Evolutionary conservation across 1,140 invertebrate genomes (phyloP).

Genomic region (Druon quercuslanigerum): DNA sequence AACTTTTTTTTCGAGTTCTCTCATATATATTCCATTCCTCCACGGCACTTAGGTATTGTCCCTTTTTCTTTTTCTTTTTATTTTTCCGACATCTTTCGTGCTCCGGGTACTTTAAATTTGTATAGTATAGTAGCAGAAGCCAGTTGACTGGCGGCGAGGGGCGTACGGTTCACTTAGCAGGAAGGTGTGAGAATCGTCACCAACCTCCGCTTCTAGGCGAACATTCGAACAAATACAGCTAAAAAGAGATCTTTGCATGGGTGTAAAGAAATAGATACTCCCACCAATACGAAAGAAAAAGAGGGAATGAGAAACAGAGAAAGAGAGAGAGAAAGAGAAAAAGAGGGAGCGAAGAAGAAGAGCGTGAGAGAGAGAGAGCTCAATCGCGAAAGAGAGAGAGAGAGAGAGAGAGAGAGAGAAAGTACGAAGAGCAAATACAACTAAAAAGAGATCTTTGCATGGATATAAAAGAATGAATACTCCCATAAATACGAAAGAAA

Average conservation of each 20-base stretch:
- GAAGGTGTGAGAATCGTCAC: constrained; percentile 74
- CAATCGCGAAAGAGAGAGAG: too few relatives aligned
- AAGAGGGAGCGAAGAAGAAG: too few relatives aligned
- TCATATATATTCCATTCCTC: background rate
- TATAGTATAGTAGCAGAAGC: constrained; percentile 71
- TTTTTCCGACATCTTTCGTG: constrained; percentile 43
- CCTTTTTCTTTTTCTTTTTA: constrained; percentile 43
- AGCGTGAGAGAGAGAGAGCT: background rate
- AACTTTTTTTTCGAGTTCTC: background rate
- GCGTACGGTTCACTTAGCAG: constrained; percentile 71
- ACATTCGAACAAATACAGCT: constrained; percentile 58
- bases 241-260: constrained; percentile 43
- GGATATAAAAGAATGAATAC: constrained; percentile 44
- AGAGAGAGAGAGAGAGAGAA: too few relatives aligned
- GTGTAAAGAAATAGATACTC: constrained; percentile 42
- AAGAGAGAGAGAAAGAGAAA: too few relatives aligned
- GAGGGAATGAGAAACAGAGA: constrained; percentile 34
- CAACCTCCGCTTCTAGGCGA: constrained; percentile 71
- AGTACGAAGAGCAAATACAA: constrained; percentile 54
- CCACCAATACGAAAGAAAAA: constrained; percentile 35
- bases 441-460: constrained; percentile 44
- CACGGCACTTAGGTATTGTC: constrained; percentile 31
- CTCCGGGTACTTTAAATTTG: constrained; percentile 72
- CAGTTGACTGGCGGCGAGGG: constrained; percentile 63
- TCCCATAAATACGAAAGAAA: constrained; percentile 35